Base-by-base conservation (phyloP, 1,140 invertebrate genomes). In the Caligus rogercresseyi region DNA sequence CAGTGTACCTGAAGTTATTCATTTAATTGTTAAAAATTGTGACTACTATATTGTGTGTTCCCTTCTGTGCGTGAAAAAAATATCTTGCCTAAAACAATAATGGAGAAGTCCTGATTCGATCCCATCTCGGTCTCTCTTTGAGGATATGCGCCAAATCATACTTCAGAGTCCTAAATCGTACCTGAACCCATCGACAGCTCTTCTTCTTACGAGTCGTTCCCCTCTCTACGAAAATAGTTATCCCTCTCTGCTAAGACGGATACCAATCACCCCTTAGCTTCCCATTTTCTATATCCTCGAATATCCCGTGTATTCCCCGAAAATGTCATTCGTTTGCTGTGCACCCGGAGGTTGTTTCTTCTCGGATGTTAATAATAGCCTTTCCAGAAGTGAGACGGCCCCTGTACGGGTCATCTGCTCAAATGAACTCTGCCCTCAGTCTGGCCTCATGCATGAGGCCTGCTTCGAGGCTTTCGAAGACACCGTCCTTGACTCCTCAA, bases 391-490 rank as follows among this genome's bases (percentile, higher is more conserved):
- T 43, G 31, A 43, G 23, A 79, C 82, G 25, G 71, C 77, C 43
- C 81, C 82, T 24, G 83, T 94, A 55, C 84, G 84, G 71, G 87
- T 96, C n/a, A 79, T 84, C 52, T 97, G 92, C 79, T 94, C 91
- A 78, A 95, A 95, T 77, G 89, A 93, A 68, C 80, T 82, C 65
- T 97, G 92, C 76, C 76, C 78, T 52, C 77, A 80, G 67, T 88
- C 90, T 20, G 80, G 84, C 69, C 92, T 85, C 74, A 97, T 97
- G 92, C 92, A 97, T 76, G 80, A 84, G 64, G 85, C 88, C 69
- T 97, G 92, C 75, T 97, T 95, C 76, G 87, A 93, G 24, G 78
- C 81, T 55, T 96, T 89, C 88, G 90, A 96, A 74, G 81, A 85
- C 71, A 79, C 81, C 3, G 74, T 95, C 16, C 78, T 94, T 64